phyloP scores from a whole-genome alignment of 2,888 invertebrate genomes.

The Euzophera pinguis region DNA sequence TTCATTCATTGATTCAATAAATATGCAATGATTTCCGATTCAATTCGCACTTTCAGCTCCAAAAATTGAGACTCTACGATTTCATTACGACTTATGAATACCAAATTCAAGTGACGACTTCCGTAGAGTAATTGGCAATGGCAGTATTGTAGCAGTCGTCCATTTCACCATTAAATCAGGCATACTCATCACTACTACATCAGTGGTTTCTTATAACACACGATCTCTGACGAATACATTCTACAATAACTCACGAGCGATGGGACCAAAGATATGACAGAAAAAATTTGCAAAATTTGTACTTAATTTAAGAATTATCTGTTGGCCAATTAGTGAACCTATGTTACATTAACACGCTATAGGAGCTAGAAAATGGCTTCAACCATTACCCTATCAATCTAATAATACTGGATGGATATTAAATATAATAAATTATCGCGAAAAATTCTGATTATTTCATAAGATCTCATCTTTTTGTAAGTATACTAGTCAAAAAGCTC shows the following conservation, averaged over 20 bases:
- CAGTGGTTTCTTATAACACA: neutral
- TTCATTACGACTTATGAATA: neutral
- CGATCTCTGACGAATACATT: neutral
- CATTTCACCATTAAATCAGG: neutral
- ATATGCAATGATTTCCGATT: no score
- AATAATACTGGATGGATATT: constrained; percentile 79
- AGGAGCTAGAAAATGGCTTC: constrained; percentile 61
- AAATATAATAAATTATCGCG: constrained; percentile 71
- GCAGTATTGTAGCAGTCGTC: neutral
- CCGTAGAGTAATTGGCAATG: neutral
- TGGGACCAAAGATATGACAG: constrained; percentile 32
- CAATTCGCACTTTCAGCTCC: no score
- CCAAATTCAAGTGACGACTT: neutral
- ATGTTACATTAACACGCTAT: constrained; percentile 55
- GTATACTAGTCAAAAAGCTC: constrained; percentile 76
- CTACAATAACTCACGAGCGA: constrained; percentile 30
- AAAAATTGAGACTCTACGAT: neutral
- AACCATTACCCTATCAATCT: constrained; percentile 67
- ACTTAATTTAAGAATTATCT: constrained; percentile 32
- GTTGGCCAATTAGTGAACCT: constrained; percentile 57
- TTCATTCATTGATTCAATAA: no score
- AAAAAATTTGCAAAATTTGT: constrained; percentile 27
- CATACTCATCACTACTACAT: neutral
- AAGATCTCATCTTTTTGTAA: constrained; percentile 71
- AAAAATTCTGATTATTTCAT: constrained; percentile 72